Conservation (phyloP, 2,797 vertebrate species). For the Capromys pilorides region DNA sequence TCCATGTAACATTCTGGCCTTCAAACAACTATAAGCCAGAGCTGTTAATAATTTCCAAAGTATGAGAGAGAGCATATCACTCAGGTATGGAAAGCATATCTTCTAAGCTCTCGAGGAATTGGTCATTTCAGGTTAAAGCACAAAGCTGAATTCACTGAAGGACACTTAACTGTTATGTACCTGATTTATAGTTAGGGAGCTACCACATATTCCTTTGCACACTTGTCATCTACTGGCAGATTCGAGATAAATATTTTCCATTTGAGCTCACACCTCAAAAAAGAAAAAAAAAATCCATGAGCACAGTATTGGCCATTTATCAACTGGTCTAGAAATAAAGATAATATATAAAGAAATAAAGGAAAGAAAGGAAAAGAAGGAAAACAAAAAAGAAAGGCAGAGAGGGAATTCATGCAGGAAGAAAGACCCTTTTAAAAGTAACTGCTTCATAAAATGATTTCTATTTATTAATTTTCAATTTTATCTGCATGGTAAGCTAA, state of each 20-base stretch:
- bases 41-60: slow-evolving; percentile 48
- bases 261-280: slow-evolving; percentile 48
- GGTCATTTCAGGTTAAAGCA: neutral
- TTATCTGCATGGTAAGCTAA: neutral
- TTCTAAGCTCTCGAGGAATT: neutral
- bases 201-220: neutral
- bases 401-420: neutral
- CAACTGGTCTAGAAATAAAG: neutral
- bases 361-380: neutral
- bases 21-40: slow-evolving; percentile 47
- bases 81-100: neutral
- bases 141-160: neutral
- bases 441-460: slow-evolving; percentile 23
- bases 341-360: neutral
- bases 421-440: slow-evolving; percentile 33
- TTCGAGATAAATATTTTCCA: slow-evolving; percentile 72
- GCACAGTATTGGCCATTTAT: slow-evolving; percentile 1
- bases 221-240: slow-evolving; percentile 62
- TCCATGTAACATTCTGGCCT: slow-evolving; percentile 48
- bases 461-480: slow-evolving; percentile 48
- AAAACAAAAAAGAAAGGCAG: neutral
- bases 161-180: neutral
- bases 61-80: neutral
- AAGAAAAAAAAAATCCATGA: slow-evolving; percentile 7
- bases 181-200: slow-evolving; percentile 33